Evolutionary conservation across 2,888 invertebrate species (phyloP), one percentile per base, ranked within the genome.

Genomic region (Pharmacophagus antenor): DNA sequence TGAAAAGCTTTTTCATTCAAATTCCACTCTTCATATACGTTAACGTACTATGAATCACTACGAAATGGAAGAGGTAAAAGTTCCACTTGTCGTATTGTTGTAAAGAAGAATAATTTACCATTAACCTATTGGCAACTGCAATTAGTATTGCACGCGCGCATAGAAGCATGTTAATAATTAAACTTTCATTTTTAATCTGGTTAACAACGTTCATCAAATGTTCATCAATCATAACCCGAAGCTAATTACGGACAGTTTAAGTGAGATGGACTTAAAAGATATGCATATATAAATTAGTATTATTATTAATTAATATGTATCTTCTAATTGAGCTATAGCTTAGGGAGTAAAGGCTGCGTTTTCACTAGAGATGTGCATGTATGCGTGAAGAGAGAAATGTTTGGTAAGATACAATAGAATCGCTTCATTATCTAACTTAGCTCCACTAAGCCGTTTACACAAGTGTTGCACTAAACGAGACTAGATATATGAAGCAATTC

Each of bases 181-280:
- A 44, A 27, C 25, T 12, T 44, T 53, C 42, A 54, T 54, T 54
- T 54, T 27, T 54, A 54, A 54, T 46, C 54, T 25, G 27, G 10
- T 31, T 20, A 51, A 7, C 20, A 21, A 51, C n/a, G 21, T 42
- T 17, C 42, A 42, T 42, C 42, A 42, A 42, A 42, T 42, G 42
- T 42, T 23, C 41, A 52, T 52, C n/a, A 41, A 41, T 41, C 41
- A 41, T 52, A 22, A 21, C 37, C 21, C 18, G 17, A 21, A 15
- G 22, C 12, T 47, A 23, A 22, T 42, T 21, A 53, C 27, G 18
- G 12, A 18, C 12, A 55, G 47, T 31, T 47, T 47, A 47, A 47
- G 15, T 46, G 10, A 18, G 46, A 46, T 46, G 17, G 6, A 22
- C 23, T 17, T 7, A n/a, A 12, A 25, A 42, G 42, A 42, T 42